Conservation (phyloP, 2,888 invertebrate species). For the Pollenia amentaria region DNA sequence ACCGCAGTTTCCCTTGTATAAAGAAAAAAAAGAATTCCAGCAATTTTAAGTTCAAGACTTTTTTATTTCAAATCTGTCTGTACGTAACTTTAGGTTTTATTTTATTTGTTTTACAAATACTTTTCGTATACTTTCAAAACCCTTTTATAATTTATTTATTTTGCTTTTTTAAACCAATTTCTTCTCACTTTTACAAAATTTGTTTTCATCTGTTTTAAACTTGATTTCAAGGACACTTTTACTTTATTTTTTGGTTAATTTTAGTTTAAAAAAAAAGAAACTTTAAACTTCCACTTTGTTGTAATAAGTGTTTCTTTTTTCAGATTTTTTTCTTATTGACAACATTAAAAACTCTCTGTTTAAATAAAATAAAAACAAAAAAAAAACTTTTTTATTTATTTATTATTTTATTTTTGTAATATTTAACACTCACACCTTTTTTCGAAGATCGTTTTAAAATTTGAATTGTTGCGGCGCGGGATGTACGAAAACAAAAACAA, state of each 20-base stretch:
- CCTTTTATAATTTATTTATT: not conserved
- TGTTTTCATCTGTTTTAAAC: constrained; percentile 11
- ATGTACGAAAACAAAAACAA: constrained; percentile 18
- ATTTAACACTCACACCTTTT: constrained; percentile 58
- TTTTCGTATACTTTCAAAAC: not conserved
- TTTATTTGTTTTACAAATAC: too few species aligned
- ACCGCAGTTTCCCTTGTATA: too few species aligned
- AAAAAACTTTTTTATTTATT: constrained; percentile 3
- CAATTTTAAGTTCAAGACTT: too few species aligned
- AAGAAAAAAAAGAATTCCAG: too few species aligned
- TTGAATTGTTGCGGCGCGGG: constrained; percentile 24
- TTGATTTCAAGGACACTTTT: constrained; percentile 71
- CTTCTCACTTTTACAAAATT: constrained; percentile 27
- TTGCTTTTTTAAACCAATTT: constrained; percentile 6
- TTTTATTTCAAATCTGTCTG: too few species aligned
- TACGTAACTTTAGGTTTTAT: too few species aligned
- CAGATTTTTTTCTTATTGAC: not conserved
- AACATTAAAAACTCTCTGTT: constrained; percentile 31
- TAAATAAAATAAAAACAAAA: constrained; percentile 34
- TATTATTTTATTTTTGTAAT: constrained; percentile 28
- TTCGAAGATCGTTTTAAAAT: constrained; percentile 19
- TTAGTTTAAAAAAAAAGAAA: not conserved
- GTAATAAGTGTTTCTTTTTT: constrained; percentile 6
- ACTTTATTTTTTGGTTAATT: constrained; percentile 50
- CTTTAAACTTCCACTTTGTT: constrained; percentile 18